Evolutionary conservation across 2,888 invertebrate genomes (phyloP).

Genomic region (Conomelus anceps): DNA sequence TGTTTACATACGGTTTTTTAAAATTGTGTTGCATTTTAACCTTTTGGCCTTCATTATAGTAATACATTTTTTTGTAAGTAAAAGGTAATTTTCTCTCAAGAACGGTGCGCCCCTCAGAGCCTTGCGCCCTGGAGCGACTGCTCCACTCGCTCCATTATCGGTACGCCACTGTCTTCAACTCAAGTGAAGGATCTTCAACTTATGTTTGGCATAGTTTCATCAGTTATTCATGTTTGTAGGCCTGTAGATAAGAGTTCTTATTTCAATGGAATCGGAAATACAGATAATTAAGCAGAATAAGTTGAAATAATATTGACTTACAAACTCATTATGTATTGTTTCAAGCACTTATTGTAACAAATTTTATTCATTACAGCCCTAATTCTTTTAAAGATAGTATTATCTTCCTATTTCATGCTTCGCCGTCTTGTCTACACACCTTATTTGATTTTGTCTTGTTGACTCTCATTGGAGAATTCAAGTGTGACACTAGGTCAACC

Average conservation of each 20-base stretch:
- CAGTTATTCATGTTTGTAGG: not conserved
- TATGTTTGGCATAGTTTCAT: not conserved
- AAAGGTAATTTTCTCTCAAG: too few relatives aligned
- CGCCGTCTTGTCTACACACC: not conserved
- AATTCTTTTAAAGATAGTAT: too few relatives aligned
- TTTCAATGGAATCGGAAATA: not conserved
- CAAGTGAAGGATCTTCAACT: not conserved
- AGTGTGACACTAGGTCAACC: not conserved
- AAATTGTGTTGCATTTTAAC: too few relatives aligned
- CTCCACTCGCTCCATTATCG: too few relatives aligned
- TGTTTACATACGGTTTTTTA: too few relatives aligned
- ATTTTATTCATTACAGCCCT: too few relatives aligned
- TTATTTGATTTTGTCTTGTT: not conserved
- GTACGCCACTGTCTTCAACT: too few relatives aligned
- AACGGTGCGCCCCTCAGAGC: too few relatives aligned
- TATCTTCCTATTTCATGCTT: not conserved
- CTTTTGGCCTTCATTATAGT: too few relatives aligned
- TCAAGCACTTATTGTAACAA: too few relatives aligned
- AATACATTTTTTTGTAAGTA: too few relatives aligned
- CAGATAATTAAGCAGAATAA: not conserved
- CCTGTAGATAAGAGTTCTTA: not conserved
- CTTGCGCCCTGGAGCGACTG: too few relatives aligned
- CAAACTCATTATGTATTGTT: not conserved
- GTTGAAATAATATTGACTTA: not conserved
- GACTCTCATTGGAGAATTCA: not conserved